Percentiles rank a stretch among this genome's conserved stretches.
phyloP scores from a whole-genome alignment of 2,113 vertebrate species.

The Grammatotria lemairii region DNA sequence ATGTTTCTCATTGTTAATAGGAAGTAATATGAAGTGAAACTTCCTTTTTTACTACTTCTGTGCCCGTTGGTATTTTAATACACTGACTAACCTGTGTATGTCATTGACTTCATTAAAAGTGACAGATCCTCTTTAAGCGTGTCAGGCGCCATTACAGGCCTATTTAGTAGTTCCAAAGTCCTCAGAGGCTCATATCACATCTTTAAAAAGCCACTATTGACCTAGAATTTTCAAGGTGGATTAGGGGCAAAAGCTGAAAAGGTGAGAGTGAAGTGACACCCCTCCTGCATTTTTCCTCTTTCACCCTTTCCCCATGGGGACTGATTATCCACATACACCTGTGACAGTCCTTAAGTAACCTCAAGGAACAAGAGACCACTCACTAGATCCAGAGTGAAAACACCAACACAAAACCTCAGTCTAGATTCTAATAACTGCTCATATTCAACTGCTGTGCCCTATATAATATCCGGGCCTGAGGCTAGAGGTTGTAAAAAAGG shows the following conservation, averaged over 20 bases:
- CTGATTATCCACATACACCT: constrained; percentile 31
- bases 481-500: not conserved
- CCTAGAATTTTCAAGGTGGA: constrained; percentile 33
- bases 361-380: not conserved
- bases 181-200: constrained; percentile 16
- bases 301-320: not conserved
- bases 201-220: constrained; percentile 53
- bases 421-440: not conserved
- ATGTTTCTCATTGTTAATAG: not conserved
- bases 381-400: not conserved
- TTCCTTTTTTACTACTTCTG: not conserved
- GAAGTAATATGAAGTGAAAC: not conserved
- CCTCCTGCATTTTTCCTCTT: not conserved
- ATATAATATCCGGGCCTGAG: not conserved
- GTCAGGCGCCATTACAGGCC: not conserved
- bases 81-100: not conserved
- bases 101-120: not conserved
- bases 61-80: not conserved
- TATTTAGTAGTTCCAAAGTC: constrained; percentile 25
- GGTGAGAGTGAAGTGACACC: not conserved
- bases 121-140: not conserved
- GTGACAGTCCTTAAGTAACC: not conserved
- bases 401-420: constrained; percentile 13
- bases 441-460: not conserved
- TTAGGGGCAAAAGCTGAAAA: constrained; percentile 10